Evolutionary conservation across 1,140 invertebrate genomes (phyloP).

Genomic region (Conus ventricosus): DNA sequence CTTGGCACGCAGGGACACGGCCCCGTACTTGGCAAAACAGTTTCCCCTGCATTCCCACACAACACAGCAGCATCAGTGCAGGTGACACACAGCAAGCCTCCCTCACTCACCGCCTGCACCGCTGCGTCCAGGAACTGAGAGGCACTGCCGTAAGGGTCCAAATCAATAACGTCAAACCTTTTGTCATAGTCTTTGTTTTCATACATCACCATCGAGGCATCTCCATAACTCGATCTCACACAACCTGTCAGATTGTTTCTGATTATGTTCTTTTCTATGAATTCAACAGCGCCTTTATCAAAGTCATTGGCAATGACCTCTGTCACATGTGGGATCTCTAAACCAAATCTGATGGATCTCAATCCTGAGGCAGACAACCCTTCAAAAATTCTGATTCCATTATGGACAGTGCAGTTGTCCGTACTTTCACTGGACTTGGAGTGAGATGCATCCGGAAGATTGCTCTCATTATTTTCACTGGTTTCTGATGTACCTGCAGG

Average conservation of each 20-base stretch:
- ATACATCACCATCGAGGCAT: slow-evolving; percentile 77
- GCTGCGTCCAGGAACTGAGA: slow-evolving; percentile 94
- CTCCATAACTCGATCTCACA: slow-evolving; percentile 78
- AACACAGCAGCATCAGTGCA: slow-evolving; percentile 98
- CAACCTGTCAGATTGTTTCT: slow-evolving; percentile 86
- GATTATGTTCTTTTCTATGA: slow-evolving; percentile 88
- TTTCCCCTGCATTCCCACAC: slow-evolving; percentile 95
- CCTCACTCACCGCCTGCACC: slow-evolving; percentile 79
- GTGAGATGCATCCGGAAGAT: neutral
- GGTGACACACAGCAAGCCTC: slow-evolving; percentile 89
- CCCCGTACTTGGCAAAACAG: slow-evolving; percentile 97
- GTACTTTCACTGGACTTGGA: neutral
- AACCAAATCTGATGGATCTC: slow-evolving; percentile 95
- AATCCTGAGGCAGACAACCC: slow-evolving; percentile 96
- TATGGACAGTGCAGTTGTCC: slow-evolving; percentile 41
- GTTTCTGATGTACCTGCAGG: neutral
- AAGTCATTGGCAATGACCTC: slow-evolving; percentile 96
- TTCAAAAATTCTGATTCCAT: slow-evolving; percentile 84
- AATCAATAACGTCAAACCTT: slow-evolving; percentile 92
- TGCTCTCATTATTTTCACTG: neutral
- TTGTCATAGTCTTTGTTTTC: slow-evolving; percentile 81
- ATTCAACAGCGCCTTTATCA: slow-evolving; percentile 88
- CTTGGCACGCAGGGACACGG: slow-evolving; percentile 89
- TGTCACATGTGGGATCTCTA: slow-evolving; percentile 89
- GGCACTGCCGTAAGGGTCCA: slow-evolving; percentile 98